Conservation (phyloP, 2,113 vertebrate genomes). For the Mirza zaza region DNA sequence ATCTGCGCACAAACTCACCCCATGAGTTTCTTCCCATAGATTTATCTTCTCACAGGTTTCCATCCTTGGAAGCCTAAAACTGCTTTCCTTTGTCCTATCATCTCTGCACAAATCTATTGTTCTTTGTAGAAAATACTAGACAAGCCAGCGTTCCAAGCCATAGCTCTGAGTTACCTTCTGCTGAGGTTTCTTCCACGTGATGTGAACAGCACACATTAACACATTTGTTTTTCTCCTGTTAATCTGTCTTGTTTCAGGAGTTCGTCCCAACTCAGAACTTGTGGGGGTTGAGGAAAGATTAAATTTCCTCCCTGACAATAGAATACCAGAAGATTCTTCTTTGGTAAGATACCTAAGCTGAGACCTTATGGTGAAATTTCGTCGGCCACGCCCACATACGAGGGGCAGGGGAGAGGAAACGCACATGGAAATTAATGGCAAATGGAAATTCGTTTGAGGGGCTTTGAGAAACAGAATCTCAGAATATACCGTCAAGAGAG, state of each 20-base stretch:
- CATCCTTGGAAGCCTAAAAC: background rate
- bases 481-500: no score
- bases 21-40: background rate
- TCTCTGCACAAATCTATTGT: background rate
- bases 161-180: background rate
- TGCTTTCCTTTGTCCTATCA: background rate
- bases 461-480: background rate
- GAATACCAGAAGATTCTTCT: background rate
- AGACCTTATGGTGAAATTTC: background rate
- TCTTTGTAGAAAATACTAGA: background rate
- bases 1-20: no score
- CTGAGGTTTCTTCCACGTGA: background rate
- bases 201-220: no score
- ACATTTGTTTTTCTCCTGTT: background rate
- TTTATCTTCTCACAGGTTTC: background rate
- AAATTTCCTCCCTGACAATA: background rate
- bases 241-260: background rate
- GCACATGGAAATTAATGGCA: no score
- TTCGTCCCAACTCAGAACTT: background rate
- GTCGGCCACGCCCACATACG: rapidly evolving
- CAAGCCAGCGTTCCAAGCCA: background rate
- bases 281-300: background rate
- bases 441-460: background rate
- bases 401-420: no score
- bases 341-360: background rate